Evolutionary conservation across 1,140 invertebrate species (phyloP).

Genomic region (Berghia stephanieae): DNA sequence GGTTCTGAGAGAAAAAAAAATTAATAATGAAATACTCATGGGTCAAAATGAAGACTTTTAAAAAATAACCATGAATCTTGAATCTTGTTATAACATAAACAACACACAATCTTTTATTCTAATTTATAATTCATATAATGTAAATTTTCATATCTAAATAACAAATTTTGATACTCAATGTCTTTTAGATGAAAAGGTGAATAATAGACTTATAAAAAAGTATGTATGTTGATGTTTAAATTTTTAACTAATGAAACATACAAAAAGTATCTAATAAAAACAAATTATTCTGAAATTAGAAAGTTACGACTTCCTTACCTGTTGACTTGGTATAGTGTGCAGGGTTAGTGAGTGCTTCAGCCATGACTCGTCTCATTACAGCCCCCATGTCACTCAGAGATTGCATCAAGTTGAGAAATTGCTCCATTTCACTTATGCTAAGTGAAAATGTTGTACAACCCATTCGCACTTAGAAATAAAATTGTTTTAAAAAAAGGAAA

Average conservation of each 20-base stretch:
- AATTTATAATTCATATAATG: no score
- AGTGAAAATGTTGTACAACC: not conserved
- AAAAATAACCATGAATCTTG: not conserved
- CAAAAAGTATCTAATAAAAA: not conserved
- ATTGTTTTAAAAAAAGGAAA: no score
- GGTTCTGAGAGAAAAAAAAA: conserved; percentile 11
- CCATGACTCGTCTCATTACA: conserved; percentile 92
- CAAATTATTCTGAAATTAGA: not conserved
- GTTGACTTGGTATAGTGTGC: conserved; percentile 53
- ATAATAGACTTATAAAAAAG: no score
- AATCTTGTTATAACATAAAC: not conserved
- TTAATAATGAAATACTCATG: not conserved
- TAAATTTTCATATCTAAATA: no score
- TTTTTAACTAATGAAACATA: not conserved
- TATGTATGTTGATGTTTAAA: no score
- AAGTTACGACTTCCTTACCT: conserved; percentile 7
- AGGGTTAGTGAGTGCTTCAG: conserved; percentile 85
- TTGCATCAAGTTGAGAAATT: conserved; percentile 84
- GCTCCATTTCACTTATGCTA: conserved; percentile 75
- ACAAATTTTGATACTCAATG: no score
- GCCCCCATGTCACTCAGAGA: conserved; percentile 94
- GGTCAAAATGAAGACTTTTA: not conserved
- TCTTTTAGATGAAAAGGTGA: no score
- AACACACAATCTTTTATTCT: no score
- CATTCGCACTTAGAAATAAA: not conserved